Percentiles rank a stretch among this genome's conserved stretches.
phyloP scores from a whole-genome alignment of 2,888 invertebrate species.

The Conops quadrifasciatus region DNA sequence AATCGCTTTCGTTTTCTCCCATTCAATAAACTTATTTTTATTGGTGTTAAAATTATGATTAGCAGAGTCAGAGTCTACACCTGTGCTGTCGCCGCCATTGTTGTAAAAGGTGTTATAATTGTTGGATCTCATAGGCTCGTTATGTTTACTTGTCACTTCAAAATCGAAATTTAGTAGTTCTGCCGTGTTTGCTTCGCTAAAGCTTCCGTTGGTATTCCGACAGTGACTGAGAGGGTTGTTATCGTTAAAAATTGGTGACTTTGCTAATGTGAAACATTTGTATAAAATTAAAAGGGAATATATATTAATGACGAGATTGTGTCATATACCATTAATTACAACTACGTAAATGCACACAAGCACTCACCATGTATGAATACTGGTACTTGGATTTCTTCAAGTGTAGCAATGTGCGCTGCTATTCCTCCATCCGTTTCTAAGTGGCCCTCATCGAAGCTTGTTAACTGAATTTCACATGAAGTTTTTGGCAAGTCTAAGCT shows the following conservation, averaged over 20 bases:
- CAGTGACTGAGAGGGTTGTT: background rate
- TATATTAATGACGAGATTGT: background rate
- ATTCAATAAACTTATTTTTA: slow-evolving; percentile 4
- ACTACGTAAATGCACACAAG: slow-evolving; percentile 49
- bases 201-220: background rate
- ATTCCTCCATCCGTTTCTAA: slow-evolving; percentile 63
- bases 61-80: slow-evolving; percentile 7
- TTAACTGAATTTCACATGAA: slow-evolving; percentile 56
- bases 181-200: slow-evolving; percentile 52
- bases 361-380: slow-evolving; percentile 64
- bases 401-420: slow-evolving; percentile 61
- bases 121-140: slow-evolving; percentile 56
- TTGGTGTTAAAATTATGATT: slow-evolving; percentile 6
- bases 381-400: slow-evolving; percentile 64
- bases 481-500: slow-evolving; percentile 1
- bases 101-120: slow-evolving; percentile 43
- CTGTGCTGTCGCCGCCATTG: slow-evolving; percentile 31
- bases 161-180: slow-evolving; percentile 44
- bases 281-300: too few relatives aligned
- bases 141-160: slow-evolving; percentile 54
- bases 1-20: slow-evolving; percentile 17
- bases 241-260: background rate
- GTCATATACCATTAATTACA: background rate
- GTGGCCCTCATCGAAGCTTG: slow-evolving; percentile 56
- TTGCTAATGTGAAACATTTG: background rate